Conservation (phyloP, 2,797 vertebrate species). For the Gymnoscopelus microlampas region DNA sequence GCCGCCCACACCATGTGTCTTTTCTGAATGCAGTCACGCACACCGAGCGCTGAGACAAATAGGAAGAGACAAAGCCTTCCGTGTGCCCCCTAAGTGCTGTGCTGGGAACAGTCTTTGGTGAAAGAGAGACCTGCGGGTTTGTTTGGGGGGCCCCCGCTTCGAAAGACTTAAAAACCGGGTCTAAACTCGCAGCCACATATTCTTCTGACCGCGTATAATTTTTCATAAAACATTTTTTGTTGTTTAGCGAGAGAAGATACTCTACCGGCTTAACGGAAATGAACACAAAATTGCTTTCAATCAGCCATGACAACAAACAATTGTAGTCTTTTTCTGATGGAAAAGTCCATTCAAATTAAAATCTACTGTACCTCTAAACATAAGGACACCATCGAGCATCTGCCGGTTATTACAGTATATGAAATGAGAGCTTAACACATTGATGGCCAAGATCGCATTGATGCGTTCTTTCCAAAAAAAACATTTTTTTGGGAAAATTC, state of each 20-base stretch:
- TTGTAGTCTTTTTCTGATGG: too few species aligned
- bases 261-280: constrained; percentile 13
- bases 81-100: constrained; percentile 65
- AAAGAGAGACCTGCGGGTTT: constrained; percentile 55
- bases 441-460: too few species aligned
- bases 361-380: too few species aligned
- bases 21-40: constrained; percentile 73
- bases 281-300: too few species aligned
- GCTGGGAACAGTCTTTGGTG: constrained; percentile 72
- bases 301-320: too few species aligned
- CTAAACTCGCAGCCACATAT: constrained; percentile 2
- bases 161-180: constrained; percentile 67
- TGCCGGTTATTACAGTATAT: too few species aligned
- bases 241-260: constrained; percentile 27
- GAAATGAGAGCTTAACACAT: too few species aligned
- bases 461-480: too few species aligned
- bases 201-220: constrained; percentile 42
- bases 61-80: constrained; percentile 78
- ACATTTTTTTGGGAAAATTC: too few species aligned
- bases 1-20: constrained; percentile 59
- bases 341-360: too few species aligned
- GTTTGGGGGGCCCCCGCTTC: constrained; percentile 41
- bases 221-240: constrained; percentile 28
- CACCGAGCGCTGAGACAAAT: constrained; percentile 72
- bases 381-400: too few species aligned